Evolutionary conservation across 2,888 invertebrate genomes (phyloP).

Genomic region (Pyrocoelia pectoralis): DNA sequence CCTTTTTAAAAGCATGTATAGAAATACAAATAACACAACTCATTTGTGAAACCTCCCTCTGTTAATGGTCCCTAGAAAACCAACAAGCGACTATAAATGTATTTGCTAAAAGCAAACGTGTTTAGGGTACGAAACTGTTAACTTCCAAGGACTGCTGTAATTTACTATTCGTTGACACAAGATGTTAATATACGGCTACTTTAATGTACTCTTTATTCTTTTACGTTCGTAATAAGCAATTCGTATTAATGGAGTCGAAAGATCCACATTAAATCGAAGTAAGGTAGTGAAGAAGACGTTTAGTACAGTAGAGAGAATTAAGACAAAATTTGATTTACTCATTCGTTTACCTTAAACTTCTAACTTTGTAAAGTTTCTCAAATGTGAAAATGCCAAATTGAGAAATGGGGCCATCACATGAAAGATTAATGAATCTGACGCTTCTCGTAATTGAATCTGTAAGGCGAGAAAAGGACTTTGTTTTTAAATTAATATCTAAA

Average conservation of each 20-base stretch:
- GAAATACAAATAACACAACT: too few species aligned
- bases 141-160: not conserved
- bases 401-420: not conserved
- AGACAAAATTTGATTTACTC: slow-evolving; percentile 3
- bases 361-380: not conserved
- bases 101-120: not conserved
- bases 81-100: not conserved
- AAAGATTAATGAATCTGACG: slow-evolving; percentile 7
- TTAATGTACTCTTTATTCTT: not conserved
- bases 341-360: not conserved
- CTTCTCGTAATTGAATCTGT: not conserved
- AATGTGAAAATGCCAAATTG: slow-evolving; percentile 6
- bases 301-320: not conserved
- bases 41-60: too few species aligned
- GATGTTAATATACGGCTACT: not conserved
- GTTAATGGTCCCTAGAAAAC: not conserved
- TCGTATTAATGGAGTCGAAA: not conserved
- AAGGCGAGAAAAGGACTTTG: not conserved
- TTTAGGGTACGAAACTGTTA: not conserved
- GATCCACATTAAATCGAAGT: not conserved
- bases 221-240: not conserved
- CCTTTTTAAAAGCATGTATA: too few species aligned
- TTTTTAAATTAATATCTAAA: not conserved
- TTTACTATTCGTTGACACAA: not conserved
- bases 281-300: not conserved